These are phyloP conservation scores for Laticauda laticaudata DNA, from an alignment of 2,113 vertebrate genomes.

Conservation along the genomic window DNA sequence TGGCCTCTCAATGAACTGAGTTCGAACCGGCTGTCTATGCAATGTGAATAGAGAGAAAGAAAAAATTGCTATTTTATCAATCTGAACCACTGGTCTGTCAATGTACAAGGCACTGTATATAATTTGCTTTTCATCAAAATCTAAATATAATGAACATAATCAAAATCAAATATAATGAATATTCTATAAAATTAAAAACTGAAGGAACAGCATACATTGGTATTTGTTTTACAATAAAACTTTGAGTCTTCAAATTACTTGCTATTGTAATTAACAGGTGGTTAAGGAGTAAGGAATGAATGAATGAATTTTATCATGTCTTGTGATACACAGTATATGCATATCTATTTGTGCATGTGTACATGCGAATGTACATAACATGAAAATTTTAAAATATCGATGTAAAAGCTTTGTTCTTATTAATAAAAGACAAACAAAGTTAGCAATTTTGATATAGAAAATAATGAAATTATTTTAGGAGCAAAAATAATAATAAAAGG, in stretches of 20 bases:
- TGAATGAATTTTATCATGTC: neutral
- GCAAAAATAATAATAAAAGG: neutral
- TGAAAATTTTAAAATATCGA: no score
- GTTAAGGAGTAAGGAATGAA: no score
- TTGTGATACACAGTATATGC: neutral
- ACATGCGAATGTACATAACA: neutral
- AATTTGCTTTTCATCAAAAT: no score
- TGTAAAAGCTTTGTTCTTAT: no score
- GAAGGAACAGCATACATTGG: neutral
- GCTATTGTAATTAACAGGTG: neutral
- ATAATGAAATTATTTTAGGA: neutral
- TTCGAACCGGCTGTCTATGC: no score
- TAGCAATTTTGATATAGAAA: neutral
- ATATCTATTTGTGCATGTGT: neutral
- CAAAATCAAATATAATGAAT: no score
- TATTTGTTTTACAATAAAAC: neutral
- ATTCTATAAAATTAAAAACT: neutral
- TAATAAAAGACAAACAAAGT: neutral
- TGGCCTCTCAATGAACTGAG: no score
- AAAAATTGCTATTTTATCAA: neutral
- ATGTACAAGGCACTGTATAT: neutral
- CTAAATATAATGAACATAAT: no score
- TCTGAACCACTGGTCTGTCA: neutral
- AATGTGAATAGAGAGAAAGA: neutral
- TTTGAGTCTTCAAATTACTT: neutral